phyloP scores from a whole-genome alignment of 2,113 vertebrate species.

The Odocoileus virginianus region DNA sequence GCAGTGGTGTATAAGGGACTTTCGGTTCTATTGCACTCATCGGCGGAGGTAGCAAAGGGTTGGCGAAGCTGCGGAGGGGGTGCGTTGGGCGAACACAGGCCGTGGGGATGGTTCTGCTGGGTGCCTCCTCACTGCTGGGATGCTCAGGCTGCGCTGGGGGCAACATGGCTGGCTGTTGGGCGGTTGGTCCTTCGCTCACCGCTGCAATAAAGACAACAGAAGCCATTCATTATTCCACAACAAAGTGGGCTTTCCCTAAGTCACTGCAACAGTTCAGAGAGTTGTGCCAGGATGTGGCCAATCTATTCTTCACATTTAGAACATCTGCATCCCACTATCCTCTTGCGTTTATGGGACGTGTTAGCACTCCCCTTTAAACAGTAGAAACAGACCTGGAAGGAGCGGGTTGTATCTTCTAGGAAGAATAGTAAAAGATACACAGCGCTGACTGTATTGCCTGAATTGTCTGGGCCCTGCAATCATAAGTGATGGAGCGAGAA shows the following conservation, averaged over 20 bases:
- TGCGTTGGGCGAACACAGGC: slow-evolving; percentile 93
- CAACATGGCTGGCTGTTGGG: slow-evolving; percentile 82
- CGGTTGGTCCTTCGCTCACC: slow-evolving; percentile 76
- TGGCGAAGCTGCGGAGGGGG: slow-evolving; percentile 93
- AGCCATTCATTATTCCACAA: neutral
- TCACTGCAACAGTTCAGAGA: neutral
- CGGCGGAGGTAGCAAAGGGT: slow-evolving; percentile 90
- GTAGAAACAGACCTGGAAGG: neutral
- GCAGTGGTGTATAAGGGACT: slow-evolving; percentile 88
- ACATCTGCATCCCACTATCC: neutral
- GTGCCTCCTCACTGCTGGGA: slow-evolving; percentile 80
- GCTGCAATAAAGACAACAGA: slow-evolving; percentile 63
- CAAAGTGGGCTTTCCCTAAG: neutral
- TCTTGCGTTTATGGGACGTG: neutral
- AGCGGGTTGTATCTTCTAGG: neutral
- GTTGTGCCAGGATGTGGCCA: neutral
- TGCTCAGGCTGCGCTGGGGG: slow-evolving; percentile 82
- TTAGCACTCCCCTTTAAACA: neutral
- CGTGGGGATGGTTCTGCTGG: slow-evolving; percentile 90
- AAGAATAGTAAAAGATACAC: neutral
- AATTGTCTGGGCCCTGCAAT: slow-evolving; percentile 30
- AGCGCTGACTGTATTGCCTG: neutral
- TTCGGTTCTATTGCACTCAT: slow-evolving; percentile 93
- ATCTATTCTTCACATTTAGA: neutral
- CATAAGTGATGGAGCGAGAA: slow-evolving; percentile 40